phyloP scores from a whole-genome alignment of 53 echinoderm and acorn worm species.

The Crossaster papposus region DNA sequence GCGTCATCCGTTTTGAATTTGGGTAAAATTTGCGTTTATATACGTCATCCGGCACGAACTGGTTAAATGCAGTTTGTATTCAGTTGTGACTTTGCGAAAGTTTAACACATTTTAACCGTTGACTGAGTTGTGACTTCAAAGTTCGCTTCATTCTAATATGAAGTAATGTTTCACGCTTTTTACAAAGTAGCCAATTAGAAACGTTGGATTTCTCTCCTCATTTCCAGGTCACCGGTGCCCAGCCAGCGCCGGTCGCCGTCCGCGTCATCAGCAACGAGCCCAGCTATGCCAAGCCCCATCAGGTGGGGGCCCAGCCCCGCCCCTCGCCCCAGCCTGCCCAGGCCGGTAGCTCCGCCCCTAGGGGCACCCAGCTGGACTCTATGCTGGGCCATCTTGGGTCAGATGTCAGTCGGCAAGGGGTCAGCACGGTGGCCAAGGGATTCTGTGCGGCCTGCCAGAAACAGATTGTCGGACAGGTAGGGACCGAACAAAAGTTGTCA shows the following conservation, averaged over 20 bases:
- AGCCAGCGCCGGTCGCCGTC: constrained; percentile 45
- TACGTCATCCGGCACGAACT: no score
- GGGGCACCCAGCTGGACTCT: constrained; percentile 80
- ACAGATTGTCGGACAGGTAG: constrained; percentile 96
- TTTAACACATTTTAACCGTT: no score
- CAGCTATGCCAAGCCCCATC: constrained; percentile 42
- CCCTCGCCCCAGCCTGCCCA: constrained; percentile 29
- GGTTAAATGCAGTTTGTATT: no score
- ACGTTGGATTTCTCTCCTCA: background rate
- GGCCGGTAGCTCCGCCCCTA: constrained; percentile 16
- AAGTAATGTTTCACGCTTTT: background rate
- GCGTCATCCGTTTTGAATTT: no score
- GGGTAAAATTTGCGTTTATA: no score
- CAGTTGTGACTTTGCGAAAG: no score
- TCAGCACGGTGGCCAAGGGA: constrained; percentile 97
- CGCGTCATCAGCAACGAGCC: constrained; percentile 66
- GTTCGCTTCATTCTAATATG: no score
- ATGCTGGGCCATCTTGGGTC: constrained; percentile 96
- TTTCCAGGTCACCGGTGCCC: constrained; percentile 33
- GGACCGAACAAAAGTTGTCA: background rate
- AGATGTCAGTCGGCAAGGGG: constrained; percentile 92
- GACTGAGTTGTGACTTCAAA: no score
- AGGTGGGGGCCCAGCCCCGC: constrained; percentile 23
- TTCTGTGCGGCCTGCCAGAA: constrained; percentile 96
- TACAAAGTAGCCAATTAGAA: background rate